A percentile compares a stretch with the other conserved stretches of the same genome.
Conservation (phyloP, 1,140 invertebrate species). For the Scaptomyza montana region DNA sequence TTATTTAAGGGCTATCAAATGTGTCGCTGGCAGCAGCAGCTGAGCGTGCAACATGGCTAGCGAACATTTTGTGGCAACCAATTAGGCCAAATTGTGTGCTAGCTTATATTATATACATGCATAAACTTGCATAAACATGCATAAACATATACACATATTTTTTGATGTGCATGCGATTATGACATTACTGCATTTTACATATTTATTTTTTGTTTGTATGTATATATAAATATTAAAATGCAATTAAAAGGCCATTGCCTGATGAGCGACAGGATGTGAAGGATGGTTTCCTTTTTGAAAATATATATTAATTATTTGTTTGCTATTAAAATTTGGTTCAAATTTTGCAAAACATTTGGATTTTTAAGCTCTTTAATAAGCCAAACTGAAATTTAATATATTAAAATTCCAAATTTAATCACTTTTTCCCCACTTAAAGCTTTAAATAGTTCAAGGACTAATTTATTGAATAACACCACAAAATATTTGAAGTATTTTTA, state of each 20-base stretch:
- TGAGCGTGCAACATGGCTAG: constrained; percentile 33
- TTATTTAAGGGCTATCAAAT: constrained; percentile 48
- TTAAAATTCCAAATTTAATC: neutral
- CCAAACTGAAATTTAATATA: neutral
- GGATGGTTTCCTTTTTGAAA: neutral
- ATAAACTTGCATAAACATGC: neutral
- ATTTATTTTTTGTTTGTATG: constrained; percentile 19
- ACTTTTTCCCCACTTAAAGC: too few relatives aligned
- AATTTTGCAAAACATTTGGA: neutral
- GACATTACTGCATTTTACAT: constrained; percentile 37
- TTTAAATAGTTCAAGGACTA: too few relatives aligned
- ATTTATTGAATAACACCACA: too few relatives aligned
- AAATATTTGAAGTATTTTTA: too few relatives aligned
- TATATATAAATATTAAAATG: constrained; percentile 67
- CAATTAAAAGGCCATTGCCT: constrained; percentile 64
- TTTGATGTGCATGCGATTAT: constrained; percentile 26
- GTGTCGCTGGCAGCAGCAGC: constrained; percentile 32
- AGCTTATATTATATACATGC: neutral
- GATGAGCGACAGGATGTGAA: neutral
- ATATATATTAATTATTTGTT: neutral
- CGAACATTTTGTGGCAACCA: constrained; percentile 56
- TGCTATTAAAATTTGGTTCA: neutral
- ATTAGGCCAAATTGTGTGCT: constrained; percentile 58
- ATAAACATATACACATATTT: constrained; percentile 3
- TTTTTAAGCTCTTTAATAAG: too few relatives aligned